A percentile compares a stretch with the other conserved stretches of the same genome.
phyloP scores from a whole-genome alignment of 23 tunicate species.

The Oikopleura dioica region DNA sequence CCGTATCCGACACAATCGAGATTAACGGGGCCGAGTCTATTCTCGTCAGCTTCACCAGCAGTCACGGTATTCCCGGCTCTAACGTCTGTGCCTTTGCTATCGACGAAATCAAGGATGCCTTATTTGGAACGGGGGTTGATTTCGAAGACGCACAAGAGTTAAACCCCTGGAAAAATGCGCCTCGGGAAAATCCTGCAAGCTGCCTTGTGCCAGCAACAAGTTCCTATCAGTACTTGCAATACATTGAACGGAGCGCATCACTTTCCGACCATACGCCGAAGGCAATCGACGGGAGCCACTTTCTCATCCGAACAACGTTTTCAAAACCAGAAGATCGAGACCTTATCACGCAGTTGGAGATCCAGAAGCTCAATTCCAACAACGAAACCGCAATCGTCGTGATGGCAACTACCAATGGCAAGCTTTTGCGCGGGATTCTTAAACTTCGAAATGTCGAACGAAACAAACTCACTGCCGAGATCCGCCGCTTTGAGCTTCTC shows the following conservation, averaged over 20 bases:
- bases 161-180: neutral
- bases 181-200: neutral
- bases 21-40: no score
- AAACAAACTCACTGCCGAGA: no score
- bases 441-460: neutral
- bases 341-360: neutral
- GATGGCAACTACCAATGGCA: neutral
- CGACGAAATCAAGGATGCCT: neutral
- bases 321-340: neutral
- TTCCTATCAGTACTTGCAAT: neutral
- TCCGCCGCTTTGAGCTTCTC: no score
- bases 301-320: neutral
- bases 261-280: no score
- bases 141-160: neutral
- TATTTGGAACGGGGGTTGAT: neutral
- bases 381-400: neutral
- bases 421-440: neutral
- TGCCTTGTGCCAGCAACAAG: neutral
- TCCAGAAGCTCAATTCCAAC: neutral
- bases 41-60: no score
- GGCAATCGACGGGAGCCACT: neutral
- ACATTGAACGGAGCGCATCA: neutral
- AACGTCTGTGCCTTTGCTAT: neutral
- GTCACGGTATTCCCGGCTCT: conserved; percentile 11
- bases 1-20: no score